These are phyloP conservation scores for Spialia ferax DNA, from an alignment of 2,888 invertebrate species.

Conservation along the genomic window DNA sequence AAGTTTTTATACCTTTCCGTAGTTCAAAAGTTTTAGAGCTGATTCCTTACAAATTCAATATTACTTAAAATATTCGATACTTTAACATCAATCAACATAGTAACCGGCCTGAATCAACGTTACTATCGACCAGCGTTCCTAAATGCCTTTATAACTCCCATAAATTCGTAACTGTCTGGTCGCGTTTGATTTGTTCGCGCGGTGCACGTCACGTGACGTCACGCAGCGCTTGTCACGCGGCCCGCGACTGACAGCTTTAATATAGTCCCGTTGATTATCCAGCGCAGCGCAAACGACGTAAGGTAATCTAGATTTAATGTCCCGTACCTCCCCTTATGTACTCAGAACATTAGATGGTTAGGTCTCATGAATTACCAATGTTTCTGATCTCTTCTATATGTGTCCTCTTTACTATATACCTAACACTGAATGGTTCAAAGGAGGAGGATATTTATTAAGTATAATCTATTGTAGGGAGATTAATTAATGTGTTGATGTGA, in stretches of 20 bases:
- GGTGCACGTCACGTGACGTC: conserved; percentile 57
- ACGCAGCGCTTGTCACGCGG: conserved; percentile 63
- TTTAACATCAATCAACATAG: conserved; percentile 1
- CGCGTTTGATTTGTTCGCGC: conserved; percentile 66
- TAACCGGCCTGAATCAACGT: conserved; percentile 4
- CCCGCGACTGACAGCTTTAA: conserved; percentile 84
- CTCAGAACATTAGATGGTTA: conserved; percentile 46
- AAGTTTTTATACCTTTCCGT: too few species aligned
- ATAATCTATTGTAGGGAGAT: too few species aligned
- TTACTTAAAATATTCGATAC: background rate
- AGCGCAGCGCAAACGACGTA: conserved; percentile 79
- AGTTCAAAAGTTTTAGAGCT: too few species aligned
- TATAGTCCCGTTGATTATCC: conserved; percentile 83
- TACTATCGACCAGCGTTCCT: conserved; percentile 5
- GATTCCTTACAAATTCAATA: too few species aligned
- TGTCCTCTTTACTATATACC: too few species aligned
- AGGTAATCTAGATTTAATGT: conserved; percentile 85
- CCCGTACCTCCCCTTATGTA: conserved; percentile 58
- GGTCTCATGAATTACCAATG: conserved; percentile 15
- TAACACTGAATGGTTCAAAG: background rate
- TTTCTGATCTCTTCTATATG: background rate
- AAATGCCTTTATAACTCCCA: conserved; percentile 38
- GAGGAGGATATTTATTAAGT: background rate
- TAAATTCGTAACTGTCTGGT: conserved; percentile 39
- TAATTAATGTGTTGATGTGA: too few species aligned